These are phyloP conservation scores for Columba livia DNA, from an alignment of 2,113 vertebrate species.

Conservation along the genomic window DNA sequence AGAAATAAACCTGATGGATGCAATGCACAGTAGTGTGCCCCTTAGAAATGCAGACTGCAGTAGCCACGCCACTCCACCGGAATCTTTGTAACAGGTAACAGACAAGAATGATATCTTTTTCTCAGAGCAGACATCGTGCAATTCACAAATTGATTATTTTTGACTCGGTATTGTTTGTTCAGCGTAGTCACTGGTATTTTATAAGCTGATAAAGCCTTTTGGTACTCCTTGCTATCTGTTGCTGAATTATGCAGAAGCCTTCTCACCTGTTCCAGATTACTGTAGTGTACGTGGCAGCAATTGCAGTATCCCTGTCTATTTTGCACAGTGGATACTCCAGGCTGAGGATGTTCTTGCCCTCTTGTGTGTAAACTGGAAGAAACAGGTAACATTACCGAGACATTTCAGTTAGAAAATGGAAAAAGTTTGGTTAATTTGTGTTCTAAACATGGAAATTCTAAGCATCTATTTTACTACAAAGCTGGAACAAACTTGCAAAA, in stretches of 20 bases:
- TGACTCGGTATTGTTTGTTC: background rate
- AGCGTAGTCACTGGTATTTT: background rate
- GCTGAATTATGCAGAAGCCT: background rate
- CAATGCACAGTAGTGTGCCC: background rate
- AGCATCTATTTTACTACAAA: background rate
- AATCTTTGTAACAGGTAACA: background rate
- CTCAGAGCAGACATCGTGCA: background rate
- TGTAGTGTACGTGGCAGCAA: constrained; percentile 87
- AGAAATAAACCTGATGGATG: background rate
- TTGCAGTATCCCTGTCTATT: constrained; percentile 89
- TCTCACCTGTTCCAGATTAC: constrained; percentile 88
- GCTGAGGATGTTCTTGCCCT: constrained; percentile 46
- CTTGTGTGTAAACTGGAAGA: constrained; percentile 52
- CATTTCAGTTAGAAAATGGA: background rate
- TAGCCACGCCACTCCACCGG: background rate
- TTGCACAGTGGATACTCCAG: constrained; percentile 64
- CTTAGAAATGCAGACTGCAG: background rate
- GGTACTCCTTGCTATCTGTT: background rate
- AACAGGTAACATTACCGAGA: background rate
- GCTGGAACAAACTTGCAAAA: background rate
- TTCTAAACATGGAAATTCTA: background rate
- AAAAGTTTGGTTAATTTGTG: background rate
- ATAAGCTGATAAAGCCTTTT: background rate
- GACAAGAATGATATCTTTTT: background rate
- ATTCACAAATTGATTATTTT: background rate